phyloP scores from a whole-genome alignment of 2,113 vertebrate genomes.

The Empidonax traillii region DNA sequence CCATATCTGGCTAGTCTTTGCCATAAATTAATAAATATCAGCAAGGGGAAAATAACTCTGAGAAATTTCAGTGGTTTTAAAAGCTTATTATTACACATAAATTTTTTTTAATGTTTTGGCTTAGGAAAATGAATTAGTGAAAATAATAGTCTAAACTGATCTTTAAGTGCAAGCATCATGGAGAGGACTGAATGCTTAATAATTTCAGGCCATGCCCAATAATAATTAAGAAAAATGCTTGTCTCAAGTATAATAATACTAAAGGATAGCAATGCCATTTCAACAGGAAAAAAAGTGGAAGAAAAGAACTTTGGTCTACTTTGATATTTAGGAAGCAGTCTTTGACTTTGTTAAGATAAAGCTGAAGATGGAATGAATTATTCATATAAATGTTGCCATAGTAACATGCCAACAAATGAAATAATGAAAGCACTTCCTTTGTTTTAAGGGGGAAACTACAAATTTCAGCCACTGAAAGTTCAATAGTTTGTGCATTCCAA shows the following conservation, averaged over 20 bases:
- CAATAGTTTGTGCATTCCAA: neutral
- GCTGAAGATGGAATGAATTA: constrained; percentile 76
- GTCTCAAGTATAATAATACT: constrained; percentile 45
- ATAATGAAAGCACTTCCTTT: constrained; percentile 68
- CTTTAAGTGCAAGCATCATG: neutral
- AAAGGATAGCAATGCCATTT: constrained; percentile 37
- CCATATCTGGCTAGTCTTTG: constrained; percentile 1
- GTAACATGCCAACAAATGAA: constrained; percentile 76
- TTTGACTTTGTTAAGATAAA: constrained; percentile 78
- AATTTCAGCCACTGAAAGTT: constrained; percentile 60
- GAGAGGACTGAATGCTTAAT: constrained; percentile 44
- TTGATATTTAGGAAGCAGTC: constrained; percentile 71
- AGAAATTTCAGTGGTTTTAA: neutral
- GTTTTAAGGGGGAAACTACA: constrained; percentile 63
- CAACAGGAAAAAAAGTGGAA: constrained; percentile 30
- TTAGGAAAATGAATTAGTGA: constrained; percentile 49
- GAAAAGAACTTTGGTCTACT: constrained; percentile 62
- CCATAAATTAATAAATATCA: neutral
- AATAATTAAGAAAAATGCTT: constrained; percentile 41
- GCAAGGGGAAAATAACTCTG: neutral
- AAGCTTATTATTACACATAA: constrained; percentile 15
- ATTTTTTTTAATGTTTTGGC: constrained; percentile 4
- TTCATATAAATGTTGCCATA: constrained; percentile 75
- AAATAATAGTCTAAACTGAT: constrained; percentile 47
- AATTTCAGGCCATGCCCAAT: constrained; percentile 46